Evolutionary conservation across 2,888 invertebrate species (phyloP), one percentile per base, ranked within the genome.

Genomic region (Aspidiotus rigidus): DNA sequence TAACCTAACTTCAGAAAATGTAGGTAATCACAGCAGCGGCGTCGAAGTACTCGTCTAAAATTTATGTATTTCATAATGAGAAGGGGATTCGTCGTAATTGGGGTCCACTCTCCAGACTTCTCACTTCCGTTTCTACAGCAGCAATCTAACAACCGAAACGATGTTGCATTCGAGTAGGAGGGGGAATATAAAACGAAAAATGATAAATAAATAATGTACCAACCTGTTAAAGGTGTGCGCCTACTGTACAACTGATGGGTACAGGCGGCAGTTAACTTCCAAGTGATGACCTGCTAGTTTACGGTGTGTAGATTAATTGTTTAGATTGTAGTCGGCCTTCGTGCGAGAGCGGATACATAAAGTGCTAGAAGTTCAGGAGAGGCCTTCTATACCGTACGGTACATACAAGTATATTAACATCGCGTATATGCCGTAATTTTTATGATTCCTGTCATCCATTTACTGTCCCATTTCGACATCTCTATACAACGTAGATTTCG

Each of bases 211-310:
- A 49, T n/a, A 49, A 49, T 49, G 49, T n/a, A 13, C 49, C 49
- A 49, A 11, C 49, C n/a, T 13, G n/a, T 49, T 49, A 49, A 49
- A 49, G 49, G 49, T 49, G 28, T 64, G 57, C 66, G 49, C 66
- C 66, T 59, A 59, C 66, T 39, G 49, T 60, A 59, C 59, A 59
- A 11, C 28, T 28, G 10, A 49, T 49, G 44, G n/a, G n/a, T 53
- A 64, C 64, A 64, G 64, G 54, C 40, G 54, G 41, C 15, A 59
- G 28, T 10, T 57, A 59, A 17, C 16, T 59, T 59, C 17, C 59
- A 66, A 66, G 66, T 66, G 66, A 66, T 66, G 66, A 66, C 66
- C 66, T 44, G 66, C 57, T 66, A 66, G 66, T 66, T 66, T 57
- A 57, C 59, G 57, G 28, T 59, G 28, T 28, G 41, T 49, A 66